Evolutionary conservation across 2,888 invertebrate species (phyloP).

Genomic region (Hypsopygia costalis): DNA sequence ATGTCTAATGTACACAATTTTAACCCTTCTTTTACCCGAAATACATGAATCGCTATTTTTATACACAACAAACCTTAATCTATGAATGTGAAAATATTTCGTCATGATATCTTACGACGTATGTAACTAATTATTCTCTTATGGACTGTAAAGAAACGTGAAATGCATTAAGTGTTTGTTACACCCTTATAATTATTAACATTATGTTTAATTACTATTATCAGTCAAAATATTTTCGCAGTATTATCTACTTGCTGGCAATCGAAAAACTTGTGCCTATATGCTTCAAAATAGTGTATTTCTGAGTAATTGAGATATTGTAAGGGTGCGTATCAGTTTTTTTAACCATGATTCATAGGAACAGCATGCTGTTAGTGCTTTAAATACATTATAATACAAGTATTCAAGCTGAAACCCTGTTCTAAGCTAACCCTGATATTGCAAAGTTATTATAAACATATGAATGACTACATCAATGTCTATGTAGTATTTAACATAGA

Average conservation of each 20-base stretch:
- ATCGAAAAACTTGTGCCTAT: conserved; percentile 27
- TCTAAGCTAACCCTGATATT: conserved; percentile 4
- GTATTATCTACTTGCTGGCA: conserved; percentile 52
- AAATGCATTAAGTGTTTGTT: conserved; percentile 78
- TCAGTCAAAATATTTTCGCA: conserved; percentile 78
- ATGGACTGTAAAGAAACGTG: conserved; percentile 78
- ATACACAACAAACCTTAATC: conserved; percentile 77
- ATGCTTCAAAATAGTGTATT: conserved; percentile 8
- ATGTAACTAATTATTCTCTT: conserved; percentile 58
- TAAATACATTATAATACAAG: conserved; percentile 1
- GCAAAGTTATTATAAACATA: not conserved
- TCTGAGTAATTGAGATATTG: not conserved
- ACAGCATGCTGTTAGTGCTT: not conserved
- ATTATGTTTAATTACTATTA: conserved; percentile 68
- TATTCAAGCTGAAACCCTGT: conserved; percentile 7
- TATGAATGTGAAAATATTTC: conserved; percentile 78
- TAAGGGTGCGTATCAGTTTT: not conserved
- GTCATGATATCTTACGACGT: conserved; percentile 69
- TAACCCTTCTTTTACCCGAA: conserved; percentile 68
- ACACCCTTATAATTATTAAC: conserved; percentile 74
- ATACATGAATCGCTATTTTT: conserved; percentile 68
- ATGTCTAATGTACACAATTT: conserved; percentile 71
- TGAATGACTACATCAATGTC: not conserved
- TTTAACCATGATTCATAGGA: not conserved
- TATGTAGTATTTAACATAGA: conserved; percentile 7